phyloP scores from a whole-genome alignment of 2,888 invertebrate species.

The Melinaea marsaeus region DNA sequence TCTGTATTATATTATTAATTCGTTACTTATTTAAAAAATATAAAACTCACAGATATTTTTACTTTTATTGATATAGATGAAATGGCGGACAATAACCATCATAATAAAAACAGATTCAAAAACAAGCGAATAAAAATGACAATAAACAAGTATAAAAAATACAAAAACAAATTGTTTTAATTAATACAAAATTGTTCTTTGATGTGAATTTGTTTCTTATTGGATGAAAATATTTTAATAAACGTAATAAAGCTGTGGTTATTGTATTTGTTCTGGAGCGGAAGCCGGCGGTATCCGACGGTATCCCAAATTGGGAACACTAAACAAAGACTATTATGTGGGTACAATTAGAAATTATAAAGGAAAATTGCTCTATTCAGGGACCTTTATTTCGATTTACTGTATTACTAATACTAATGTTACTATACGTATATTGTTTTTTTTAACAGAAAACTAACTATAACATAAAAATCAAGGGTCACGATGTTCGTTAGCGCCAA shows the following conservation, averaged over 20 bases:
- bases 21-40: too few species aligned
- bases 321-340: constrained; percentile 60
- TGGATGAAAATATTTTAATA: constrained; percentile 4
- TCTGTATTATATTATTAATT: too few species aligned
- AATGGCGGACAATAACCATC: too few species aligned
- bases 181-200: not conserved
- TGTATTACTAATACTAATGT: constrained; percentile 36
- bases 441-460: too few species aligned
- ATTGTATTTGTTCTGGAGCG: constrained; percentile 24
- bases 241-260: constrained; percentile 13
- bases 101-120: too few species aligned
- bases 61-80: too few species aligned
- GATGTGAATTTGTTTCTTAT: constrained; percentile 1
- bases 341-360: constrained; percentile 57
- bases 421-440: constrained; percentile 6
- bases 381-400: constrained; percentile 43
- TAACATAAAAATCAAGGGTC: too few species aligned
- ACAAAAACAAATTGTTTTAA: not conserved
- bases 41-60: too few species aligned
- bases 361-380: constrained; percentile 59
- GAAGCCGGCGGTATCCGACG: constrained; percentile 33
- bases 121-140: too few species aligned
- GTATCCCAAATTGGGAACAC: constrained; percentile 44
- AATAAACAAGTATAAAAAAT: too few species aligned
- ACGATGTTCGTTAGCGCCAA: too few species aligned